A percentile compares a stretch with the other conserved stretches of the same genome.
Conservation (phyloP, 1,140 invertebrate species). For the Psilanteris sp. region DNA sequence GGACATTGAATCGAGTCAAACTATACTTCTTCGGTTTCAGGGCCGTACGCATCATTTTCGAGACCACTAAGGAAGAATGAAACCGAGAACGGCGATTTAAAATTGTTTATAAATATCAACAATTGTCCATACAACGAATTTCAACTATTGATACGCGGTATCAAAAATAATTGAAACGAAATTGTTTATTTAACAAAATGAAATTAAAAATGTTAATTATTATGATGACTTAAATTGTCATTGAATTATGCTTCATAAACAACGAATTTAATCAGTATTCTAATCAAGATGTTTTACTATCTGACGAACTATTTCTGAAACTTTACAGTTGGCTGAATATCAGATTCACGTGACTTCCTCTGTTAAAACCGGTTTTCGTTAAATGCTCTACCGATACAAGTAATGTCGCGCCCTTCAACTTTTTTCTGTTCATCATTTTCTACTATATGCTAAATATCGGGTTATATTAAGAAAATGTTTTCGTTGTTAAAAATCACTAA, state of each 20-base stretch:
- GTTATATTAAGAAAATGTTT: conserved; percentile 1
- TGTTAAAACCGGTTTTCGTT: conserved; percentile 63
- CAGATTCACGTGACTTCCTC: conserved; percentile 57
- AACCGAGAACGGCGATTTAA: too few relatives aligned
- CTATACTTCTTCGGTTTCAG: conserved; percentile 48
- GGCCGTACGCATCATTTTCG: conserved; percentile 24
- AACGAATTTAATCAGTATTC: too few relatives aligned
- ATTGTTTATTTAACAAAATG: too few relatives aligned
- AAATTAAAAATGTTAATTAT: too few relatives aligned
- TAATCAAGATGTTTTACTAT: too few relatives aligned
- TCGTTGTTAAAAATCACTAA: too few relatives aligned
- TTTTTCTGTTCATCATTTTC: conserved; percentile 50
- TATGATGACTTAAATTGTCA: too few relatives aligned
- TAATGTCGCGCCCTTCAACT: conserved; percentile 56
- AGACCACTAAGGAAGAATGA: background rate
- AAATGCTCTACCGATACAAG: conserved; percentile 48
- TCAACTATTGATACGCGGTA: too few relatives aligned
- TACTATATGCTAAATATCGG: conserved; percentile 35
- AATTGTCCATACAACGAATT: too few relatives aligned
- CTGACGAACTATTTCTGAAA: conserved; percentile 37
- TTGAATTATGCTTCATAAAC: background rate
- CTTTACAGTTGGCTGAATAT: conserved; percentile 39
- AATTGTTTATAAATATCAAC: too few relatives aligned
- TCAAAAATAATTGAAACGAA: too few relatives aligned
- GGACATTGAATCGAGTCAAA: conserved; percentile 35